These are phyloP conservation scores for human (Homo sapiens) DNA, from an alignment of 2,113 vertebrate genomes.

Conservation along the genomic window GRCh38 chr2:101471501-101472000, in stretches of 20 bases:
- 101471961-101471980: no score
- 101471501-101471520: neutral
- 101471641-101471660: neutral
- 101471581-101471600: neutral
- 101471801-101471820: neutral
- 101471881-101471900: neutral
- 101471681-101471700: neutral
- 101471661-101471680: neutral
- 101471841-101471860: neutral
- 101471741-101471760: neutral
- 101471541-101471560: neutral
- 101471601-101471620: neutral
- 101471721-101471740: neutral
- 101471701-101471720: neutral
- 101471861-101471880: neutral
- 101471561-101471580: neutral
- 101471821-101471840: neutral
- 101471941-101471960: neutral
- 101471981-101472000: fast-evolving
- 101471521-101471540: neutral
- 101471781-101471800: neutral
- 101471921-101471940: neutral
- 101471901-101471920: neutral
- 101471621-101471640: neutral
- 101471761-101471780: neutral